Evolutionary conservation across 2,888 invertebrate species (phyloP).

Genomic region (Cheilosia soror): DNA sequence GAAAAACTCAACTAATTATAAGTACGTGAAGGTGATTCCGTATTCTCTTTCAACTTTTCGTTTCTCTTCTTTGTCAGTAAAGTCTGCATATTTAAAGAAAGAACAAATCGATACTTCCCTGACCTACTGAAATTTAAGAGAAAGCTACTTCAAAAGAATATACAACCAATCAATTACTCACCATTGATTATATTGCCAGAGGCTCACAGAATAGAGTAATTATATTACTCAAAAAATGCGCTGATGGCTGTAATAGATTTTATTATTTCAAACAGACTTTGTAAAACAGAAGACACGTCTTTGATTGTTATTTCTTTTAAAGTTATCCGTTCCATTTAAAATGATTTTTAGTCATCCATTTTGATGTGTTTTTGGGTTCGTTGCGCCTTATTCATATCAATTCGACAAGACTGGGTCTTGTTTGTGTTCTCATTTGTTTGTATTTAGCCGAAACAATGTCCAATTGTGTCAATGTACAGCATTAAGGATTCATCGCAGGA

Average conservation of each 20-base stretch:
- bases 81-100: neutral
- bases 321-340: neutral
- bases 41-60: neutral
- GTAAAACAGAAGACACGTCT: neutral
- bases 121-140: constrained; percentile 1
- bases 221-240: neutral
- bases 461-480: constrained; percentile 44
- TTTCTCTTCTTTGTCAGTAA: neutral
- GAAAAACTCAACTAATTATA: constrained; percentile 36
- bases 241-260: neutral
- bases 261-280: neutral
- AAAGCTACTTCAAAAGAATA: neutral
- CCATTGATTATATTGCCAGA: neutral
- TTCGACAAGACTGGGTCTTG: neutral
- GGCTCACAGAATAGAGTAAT: constrained; percentile 10
- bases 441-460: neutral
- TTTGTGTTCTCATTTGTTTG: constrained; percentile 12
- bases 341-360: neutral
- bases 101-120: constrained; percentile 26
- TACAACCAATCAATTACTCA: constrained; percentile 25
- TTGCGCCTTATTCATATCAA: neutral
- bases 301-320: neutral
- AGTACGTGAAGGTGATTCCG: constrained; percentile 35
- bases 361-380: neutral
- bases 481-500: constrained; percentile 53